Base-by-base conservation (phyloP, 2,113 vertebrate genomes). In the Takifugu flavidus region DNA sequence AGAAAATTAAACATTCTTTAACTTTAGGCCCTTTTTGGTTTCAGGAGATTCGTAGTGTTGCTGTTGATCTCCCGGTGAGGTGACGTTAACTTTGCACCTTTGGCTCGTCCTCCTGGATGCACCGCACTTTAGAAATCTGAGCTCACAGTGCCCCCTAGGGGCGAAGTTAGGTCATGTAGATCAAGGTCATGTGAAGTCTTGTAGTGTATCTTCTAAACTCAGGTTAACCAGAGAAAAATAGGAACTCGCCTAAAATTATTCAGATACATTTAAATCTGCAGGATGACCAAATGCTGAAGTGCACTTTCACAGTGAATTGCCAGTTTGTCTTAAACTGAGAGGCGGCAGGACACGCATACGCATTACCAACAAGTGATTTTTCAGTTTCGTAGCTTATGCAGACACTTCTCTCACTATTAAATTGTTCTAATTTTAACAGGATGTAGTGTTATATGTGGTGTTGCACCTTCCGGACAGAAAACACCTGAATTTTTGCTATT, bases 201-300 rank as follows among this genome's bases (percentile, higher is more conserved):
- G 28, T 5, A 10, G 25, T 54, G 1, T 20, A 31, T 31, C 14
- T 34, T 57, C 15, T 26, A 53, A 67, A 50, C 53, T 72, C 58
- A 65, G 67, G 70, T 69, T 29, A 57, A 25, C 8, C 3, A 73
- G 50, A 3, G 1, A 13, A 13, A 72, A 29, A 55, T 7, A 15
- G 34, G n/a, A 46, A 39, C 8, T 50, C 34, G n/a, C 11, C 59
- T 39, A 53, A 56, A 72, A 54, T 2, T 1, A 43, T 57, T 39
- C 34, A 39, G 8, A 15, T 25, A 14, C 13, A 50, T 31, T 20
- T 53, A 49, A 4, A 47, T 45, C 20, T 50, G 47, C n/a, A n/a
- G 71, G n/a, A 42, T 70, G 78, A 81, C 82, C 83, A 83, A 87
- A 76, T 78, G 45, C 62, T 8, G 11, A 85, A 86, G 75, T 81